Evolutionary conservation across 2,888 invertebrate species (phyloP).

Genomic region (Hanleya hanleyi): DNA sequence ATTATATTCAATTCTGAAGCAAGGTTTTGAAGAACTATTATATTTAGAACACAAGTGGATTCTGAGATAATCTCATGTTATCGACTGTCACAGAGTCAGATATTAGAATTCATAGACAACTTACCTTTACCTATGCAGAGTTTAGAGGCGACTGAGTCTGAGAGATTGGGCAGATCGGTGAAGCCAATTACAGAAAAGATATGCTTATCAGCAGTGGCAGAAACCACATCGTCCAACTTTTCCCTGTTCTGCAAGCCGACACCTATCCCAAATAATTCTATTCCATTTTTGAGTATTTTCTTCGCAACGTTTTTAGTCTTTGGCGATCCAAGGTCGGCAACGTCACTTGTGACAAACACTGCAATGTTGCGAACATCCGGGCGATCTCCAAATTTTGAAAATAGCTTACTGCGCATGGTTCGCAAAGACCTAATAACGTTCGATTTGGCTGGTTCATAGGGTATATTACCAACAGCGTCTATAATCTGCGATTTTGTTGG

Average conservation of each 20-base stretch:
- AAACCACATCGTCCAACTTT: neutral
- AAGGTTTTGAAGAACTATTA: too few relatives aligned
- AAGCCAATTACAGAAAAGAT: neutral
- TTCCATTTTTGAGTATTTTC: neutral
- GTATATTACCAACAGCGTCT: neutral
- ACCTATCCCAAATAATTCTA: neutral
- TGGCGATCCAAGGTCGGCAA: neutral
- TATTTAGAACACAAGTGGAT: too few relatives aligned
- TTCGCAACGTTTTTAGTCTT: neutral
- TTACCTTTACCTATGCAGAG: neutral
- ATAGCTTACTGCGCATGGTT: neutral
- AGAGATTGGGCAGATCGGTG: neutral
- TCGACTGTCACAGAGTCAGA: neutral
- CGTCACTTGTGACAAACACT: neutral
- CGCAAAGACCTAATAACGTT: neutral
- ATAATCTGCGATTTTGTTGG: neutral
- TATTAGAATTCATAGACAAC: neutral
- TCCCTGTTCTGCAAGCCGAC: neutral
- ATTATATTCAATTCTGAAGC: too few relatives aligned
- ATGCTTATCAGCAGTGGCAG: neutral
- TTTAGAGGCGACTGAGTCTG: neutral
- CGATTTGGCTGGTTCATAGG: neutral
- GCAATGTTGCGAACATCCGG: neutral
- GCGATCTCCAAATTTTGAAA: neutral
- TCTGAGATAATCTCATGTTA: too few relatives aligned